A percentile compares a stretch with the other conserved stretches of the same genome.
Evolutionary conservation across 1,140 invertebrate genomes (phyloP).

Genomic region (Brachionus rubens): DNA sequence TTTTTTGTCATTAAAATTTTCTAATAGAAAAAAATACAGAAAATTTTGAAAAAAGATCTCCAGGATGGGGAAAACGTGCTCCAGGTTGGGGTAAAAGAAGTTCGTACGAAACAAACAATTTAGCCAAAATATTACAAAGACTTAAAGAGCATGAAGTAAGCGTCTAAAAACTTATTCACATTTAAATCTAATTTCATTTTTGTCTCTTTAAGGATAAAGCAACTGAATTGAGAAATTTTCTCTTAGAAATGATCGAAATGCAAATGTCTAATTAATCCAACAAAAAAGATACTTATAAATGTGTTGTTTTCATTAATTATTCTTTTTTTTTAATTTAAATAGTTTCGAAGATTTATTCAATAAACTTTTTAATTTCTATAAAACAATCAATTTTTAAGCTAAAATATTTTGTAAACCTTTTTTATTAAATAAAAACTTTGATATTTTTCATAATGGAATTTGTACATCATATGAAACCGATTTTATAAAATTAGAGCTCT

Average conservation of each 20-base stretch:
- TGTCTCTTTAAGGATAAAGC: constrained; percentile 20
- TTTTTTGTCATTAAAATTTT: background rate
- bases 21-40: constrained; percentile 1
- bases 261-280: background rate
- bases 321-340: background rate
- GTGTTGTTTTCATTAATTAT: background rate
- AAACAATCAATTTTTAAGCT: too few species aligned
- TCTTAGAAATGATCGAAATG: background rate
- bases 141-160: constrained; percentile 15
- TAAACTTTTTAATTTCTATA: too few species aligned
- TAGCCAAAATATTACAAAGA: background rate
- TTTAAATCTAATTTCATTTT: background rate
- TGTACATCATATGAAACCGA: too few species aligned
- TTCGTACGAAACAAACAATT: background rate
- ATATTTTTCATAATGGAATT: too few species aligned
- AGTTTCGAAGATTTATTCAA: too few species aligned
- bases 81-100: constrained; percentile 36
- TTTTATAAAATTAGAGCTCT: too few species aligned
- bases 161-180: background rate
- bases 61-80: constrained; percentile 4
- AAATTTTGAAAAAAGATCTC: constrained; percentile 14
- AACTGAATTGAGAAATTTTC: background rate
- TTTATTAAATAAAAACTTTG: too few species aligned
- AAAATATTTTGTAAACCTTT: too few species aligned
- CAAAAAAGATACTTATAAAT: background rate